A percentile compares a stretch with the other conserved stretches of the same genome.
phyloP scores from a whole-genome alignment of 2,797 vertebrate genomes.

The Syngnathus acus region DNA sequence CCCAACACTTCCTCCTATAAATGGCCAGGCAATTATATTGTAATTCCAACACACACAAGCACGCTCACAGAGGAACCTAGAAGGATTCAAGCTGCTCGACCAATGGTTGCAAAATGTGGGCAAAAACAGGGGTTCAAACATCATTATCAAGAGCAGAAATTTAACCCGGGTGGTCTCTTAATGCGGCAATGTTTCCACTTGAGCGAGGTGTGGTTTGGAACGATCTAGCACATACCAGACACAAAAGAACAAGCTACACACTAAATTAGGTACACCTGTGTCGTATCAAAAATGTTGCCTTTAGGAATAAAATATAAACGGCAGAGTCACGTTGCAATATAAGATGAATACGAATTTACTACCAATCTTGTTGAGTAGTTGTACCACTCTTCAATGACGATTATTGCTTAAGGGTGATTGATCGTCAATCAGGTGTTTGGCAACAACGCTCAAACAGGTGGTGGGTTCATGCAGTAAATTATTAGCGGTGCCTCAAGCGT shows the following conservation, averaged over 20 bases:
- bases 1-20: slow-evolving; percentile 56
- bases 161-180: slow-evolving; percentile 45
- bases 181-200: slow-evolving; percentile 45
- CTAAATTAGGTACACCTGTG: background rate
- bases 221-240: slow-evolving; percentile 7
- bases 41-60: slow-evolving; percentile 37
- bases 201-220: slow-evolving; percentile 53
- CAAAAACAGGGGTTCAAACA: slow-evolving; percentile 30
- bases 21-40: slow-evolving; percentile 45
- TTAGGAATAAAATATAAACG: background rate
- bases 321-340: background rate
- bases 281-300: background rate
- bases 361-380: background rate
- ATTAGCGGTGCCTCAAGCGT: background rate
- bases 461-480: background rate
- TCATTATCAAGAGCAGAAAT: slow-evolving; percentile 51
- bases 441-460: background rate
- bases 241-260: background rate
- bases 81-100: slow-evolving; percentile 11
- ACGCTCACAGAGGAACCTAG: slow-evolving; percentile 13
- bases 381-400: background rate
- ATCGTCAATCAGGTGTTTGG: background rate
- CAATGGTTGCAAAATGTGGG: slow-evolving; percentile 29
- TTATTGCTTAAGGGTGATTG: background rate
- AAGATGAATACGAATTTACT: background rate